Evolutionary conservation across 1,140 invertebrate species (phyloP).

Genomic region (Campoletis sonorensis): DNA sequence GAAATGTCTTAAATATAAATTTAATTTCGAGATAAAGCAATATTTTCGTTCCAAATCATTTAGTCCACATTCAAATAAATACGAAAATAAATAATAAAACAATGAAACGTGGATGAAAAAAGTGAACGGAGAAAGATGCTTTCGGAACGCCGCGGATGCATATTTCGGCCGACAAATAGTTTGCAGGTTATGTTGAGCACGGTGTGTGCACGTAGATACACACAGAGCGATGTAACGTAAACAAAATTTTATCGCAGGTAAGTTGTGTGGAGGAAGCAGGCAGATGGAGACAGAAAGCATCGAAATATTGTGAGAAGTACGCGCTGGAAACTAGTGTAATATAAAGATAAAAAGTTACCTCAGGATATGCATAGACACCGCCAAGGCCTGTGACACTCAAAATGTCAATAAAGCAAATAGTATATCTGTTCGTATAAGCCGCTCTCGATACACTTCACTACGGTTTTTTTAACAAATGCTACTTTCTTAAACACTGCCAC

Average conservation of each 20-base stretch:
- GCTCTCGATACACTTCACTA: not conserved
- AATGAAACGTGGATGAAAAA: too few species aligned
- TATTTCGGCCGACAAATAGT: not conserved
- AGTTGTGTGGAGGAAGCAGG: not conserved
- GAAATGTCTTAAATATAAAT: too few species aligned
- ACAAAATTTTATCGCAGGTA: conserved; percentile 59
- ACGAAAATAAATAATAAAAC: too few species aligned
- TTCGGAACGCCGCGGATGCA: conserved; percentile 15
- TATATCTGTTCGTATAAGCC: conserved; percentile 57
- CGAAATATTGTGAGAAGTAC: not conserved
- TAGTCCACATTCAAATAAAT: too few species aligned
- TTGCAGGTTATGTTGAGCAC: conserved; percentile 64
- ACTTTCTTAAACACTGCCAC: conserved; percentile 54
- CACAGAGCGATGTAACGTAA: conserved; percentile 61
- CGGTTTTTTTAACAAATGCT: not conserved
- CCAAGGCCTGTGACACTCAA: conserved; percentile 68
- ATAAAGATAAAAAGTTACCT: conserved; percentile 62
- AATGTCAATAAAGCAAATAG: conserved; percentile 72
- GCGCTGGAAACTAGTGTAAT: not conserved
- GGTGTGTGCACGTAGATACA: conserved; percentile 48
- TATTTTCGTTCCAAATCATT: too few species aligned
- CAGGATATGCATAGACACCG: conserved; percentile 73
- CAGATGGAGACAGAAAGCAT: not conserved
- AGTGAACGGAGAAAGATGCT: not conserved
- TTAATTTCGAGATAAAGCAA: too few species aligned